Evolutionary conservation across 2,113 vertebrate species (phyloP), one percentile per base, ranked within the genome.

Genomic region (Carlito syrichta): DNA sequence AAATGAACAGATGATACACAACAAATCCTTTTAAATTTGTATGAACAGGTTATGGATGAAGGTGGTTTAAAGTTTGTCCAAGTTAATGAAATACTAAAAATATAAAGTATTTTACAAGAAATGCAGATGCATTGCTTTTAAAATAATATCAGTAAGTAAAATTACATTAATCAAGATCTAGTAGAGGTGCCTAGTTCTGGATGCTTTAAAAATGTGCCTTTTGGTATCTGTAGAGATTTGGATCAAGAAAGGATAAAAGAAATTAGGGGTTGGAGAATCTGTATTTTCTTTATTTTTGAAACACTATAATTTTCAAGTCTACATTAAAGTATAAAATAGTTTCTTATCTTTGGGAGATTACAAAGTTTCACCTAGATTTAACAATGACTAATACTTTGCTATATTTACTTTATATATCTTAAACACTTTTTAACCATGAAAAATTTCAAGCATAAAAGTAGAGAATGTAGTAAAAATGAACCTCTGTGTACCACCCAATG

Each of bases 91-190:
- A 68, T 69, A 40, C 32, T 90, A 87, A 73, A 81, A 84, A 43
- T 77, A 86, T 19, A 69, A 91, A 63, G n/a, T 85, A 50, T 66
- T 95, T 95, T 78, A 82, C 4, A 73, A 84, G 20, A 93, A 83
- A 66, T 68, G 12, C 5, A 88, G 54, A 48, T 66, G 23, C 87
- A 56, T 30, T 84, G 48, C 14, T 43, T 88, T 91, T 68, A 73
- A 73, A n/a, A 19, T 86, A 79, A 52, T 48, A 30, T 9, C 63
- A 43, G 16, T 87, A 91, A 52, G 38, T 76, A 86, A 78, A 89
- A 74, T 79, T 60, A 83, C 40, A 35, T 60, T 71, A 74, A 52
- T 73, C 69, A 84, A 66, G 30, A 84, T 9, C 43, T 71, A 81
- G 63, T 81, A 40, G 35, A 48, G 4, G 5, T 58, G 82, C 35